Evolutionary conservation across 2,797 vertebrate genomes (phyloP).

Genomic region (Chloroceryle amazona): DNA sequence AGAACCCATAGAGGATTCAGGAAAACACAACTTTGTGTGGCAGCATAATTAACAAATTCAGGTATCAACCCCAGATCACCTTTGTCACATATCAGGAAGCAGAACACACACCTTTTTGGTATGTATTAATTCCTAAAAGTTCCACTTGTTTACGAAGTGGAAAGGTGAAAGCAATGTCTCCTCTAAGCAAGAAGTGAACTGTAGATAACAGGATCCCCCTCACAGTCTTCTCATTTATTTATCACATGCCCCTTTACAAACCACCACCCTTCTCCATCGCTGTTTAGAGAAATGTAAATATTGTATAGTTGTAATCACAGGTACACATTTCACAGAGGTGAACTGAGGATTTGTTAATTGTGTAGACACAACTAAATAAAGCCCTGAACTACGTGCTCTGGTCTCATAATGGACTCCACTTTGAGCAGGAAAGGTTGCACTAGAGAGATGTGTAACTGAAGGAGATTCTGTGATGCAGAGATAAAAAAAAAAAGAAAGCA

Average conservation of each 20-base stretch:
- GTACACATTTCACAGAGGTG: neutral
- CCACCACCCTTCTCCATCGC: neutral
- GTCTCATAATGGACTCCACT: neutral
- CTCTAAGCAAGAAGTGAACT: neutral
- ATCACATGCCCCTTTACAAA: neutral
- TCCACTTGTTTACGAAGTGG: neutral
- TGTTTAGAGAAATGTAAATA: neutral
- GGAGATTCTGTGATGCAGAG: neutral
- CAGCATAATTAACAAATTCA: neutral
- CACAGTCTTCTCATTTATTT: neutral
- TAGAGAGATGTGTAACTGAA: neutral
- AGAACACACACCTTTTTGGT: neutral
- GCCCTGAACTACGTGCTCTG: neutral
- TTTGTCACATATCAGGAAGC: neutral
- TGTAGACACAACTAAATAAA: neutral
- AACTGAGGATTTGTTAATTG: neutral
- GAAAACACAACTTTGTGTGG: neutral
- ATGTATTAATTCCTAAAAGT: neutral
- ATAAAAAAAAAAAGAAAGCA: neutral
- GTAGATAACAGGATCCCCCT: neutral
- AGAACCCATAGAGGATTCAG: neutral
- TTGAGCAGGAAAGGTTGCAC: neutral
- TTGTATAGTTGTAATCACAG: neutral
- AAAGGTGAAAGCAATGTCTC: neutral
- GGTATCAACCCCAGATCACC: neutral